These are phyloP conservation scores for Ernsta delagoae DNA, from an alignment of 2,888 invertebrate genomes.

Conservation along the genomic window DNA sequence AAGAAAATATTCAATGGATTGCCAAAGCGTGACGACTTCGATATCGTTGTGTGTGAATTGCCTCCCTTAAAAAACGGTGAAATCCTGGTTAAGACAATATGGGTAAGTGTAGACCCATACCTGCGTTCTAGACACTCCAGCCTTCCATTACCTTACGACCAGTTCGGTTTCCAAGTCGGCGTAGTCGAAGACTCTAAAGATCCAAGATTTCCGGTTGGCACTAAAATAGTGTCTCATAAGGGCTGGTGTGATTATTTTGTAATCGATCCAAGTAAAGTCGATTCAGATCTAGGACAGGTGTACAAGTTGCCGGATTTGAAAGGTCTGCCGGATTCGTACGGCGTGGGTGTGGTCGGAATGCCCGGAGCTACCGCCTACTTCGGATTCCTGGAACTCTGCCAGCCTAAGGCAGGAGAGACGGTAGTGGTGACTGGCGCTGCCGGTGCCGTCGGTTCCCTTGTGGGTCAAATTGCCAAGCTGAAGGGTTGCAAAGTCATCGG, in stretches of 20 bases:
- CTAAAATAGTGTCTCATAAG: constrained; percentile 80
- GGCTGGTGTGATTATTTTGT: constrained; percentile 83
- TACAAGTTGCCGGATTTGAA: constrained; percentile 78
- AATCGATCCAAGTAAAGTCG: constrained; percentile 46
- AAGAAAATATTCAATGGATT: constrained; percentile 83
- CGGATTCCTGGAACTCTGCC: constrained; percentile 86
- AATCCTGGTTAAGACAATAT: constrained; percentile 56
- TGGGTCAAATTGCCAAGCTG: constrained; percentile 89
- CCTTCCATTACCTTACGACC: constrained; percentile 51
- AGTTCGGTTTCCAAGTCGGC: constrained; percentile 53
- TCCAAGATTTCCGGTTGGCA: constrained; percentile 83
- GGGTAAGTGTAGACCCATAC: constrained; percentile 60
- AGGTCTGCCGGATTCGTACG: constrained; percentile 74
- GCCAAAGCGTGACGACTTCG: constrained; percentile 84
- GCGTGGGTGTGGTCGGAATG: constrained; percentile 86
- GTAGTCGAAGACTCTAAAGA: constrained; percentile 85
- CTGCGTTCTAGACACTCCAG: constrained; percentile 41
- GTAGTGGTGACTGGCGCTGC: constrained; percentile 88
- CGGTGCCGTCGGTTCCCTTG: constrained; percentile 89
- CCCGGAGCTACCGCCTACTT: constrained; percentile 89
- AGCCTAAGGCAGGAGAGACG: constrained; percentile 87
- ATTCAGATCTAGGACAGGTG: constrained; percentile 64
- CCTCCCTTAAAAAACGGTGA: constrained; percentile 83
- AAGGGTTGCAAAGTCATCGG: constrained; percentile 86
- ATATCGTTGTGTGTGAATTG: constrained; percentile 85